Percentiles rank a stretch among this genome's conserved stretches.
phyloP scores from a whole-genome alignment of 2,797 vertebrate species.

The Acestrorhynchus altus region DNA sequence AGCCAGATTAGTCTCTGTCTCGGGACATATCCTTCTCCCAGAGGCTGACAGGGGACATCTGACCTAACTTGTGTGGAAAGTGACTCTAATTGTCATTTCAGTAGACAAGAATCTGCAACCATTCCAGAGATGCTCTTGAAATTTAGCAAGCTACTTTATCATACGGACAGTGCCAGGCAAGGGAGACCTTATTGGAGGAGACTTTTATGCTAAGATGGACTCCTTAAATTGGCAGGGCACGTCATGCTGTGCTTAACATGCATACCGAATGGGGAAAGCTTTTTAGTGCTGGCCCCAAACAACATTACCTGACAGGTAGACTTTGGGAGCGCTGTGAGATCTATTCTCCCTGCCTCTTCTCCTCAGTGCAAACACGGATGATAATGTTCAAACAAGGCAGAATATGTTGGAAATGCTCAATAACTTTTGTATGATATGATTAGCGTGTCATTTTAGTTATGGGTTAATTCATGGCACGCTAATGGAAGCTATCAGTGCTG shows the following conservation, averaged over 20 bases:
- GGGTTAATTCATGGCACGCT: constrained; percentile 41
- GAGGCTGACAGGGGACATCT: constrained; percentile 81
- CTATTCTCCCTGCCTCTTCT: constrained; percentile 72
- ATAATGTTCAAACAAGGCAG: constrained; percentile 70
- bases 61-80: constrained; percentile 83
- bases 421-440: constrained; percentile 65
- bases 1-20: constrained; percentile 84
- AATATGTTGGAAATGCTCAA: constrained; percentile 71
- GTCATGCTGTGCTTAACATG: constrained; percentile 78
- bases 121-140: constrained; percentile 77
- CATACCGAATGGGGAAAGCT: constrained; percentile 76
- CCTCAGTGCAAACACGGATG: constrained; percentile 64
- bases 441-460: constrained; percentile 65
- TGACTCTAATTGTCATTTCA: constrained; percentile 88
- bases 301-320: constrained; percentile 76
- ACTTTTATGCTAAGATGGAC: constrained; percentile 83
- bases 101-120: constrained; percentile 83
- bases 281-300: constrained; percentile 74
- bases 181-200: constrained; percentile 76
- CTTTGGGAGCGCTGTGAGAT: constrained; percentile 75
- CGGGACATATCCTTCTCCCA: constrained; percentile 71
- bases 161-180: constrained; percentile 77
- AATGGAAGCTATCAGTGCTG: constrained; percentile 64
- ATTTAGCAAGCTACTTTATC: constrained; percentile 85
- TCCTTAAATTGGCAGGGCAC: constrained; percentile 82